Percentiles rank a stretch among this genome's conserved stretches.
Conservation (phyloP, 2,888 invertebrate genomes). For the Cactoblastis cactorum region DNA sequence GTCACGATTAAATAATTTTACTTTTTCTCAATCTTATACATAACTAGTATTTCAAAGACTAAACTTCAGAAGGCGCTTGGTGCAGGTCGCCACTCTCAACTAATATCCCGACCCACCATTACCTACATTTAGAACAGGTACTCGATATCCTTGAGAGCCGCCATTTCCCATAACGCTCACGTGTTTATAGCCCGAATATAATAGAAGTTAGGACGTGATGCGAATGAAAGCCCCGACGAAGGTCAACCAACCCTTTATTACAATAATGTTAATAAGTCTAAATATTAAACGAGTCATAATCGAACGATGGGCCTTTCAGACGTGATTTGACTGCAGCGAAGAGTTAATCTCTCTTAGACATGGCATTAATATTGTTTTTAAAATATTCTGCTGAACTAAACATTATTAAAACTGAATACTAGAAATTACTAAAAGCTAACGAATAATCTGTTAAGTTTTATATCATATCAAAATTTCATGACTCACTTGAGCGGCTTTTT, state of each 20-base stretch:
- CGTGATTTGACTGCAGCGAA: slow-evolving; percentile 18
- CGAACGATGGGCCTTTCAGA: slow-evolving; percentile 16
- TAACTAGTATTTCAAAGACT: no score
- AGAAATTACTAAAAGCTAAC: no score
- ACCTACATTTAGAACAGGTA: not conserved
- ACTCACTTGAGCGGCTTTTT: no score
- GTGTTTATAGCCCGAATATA: slow-evolving; percentile 1
- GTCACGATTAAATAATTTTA: no score
- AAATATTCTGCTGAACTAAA: no score
- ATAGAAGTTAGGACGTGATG: not conserved
- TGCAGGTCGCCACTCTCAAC: no score
- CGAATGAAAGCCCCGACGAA: not conserved
- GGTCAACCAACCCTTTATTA: slow-evolving; percentile 18
- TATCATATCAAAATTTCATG: no score
- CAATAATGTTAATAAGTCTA: slow-evolving; percentile 26
- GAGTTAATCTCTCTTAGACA: not conserved
- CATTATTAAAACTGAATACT: no score
- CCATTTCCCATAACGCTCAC: slow-evolving; percentile 2
- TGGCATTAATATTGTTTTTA: not conserved
- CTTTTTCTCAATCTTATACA: no score
- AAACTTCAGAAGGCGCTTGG: no score
- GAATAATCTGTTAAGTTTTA: no score
- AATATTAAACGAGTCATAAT: slow-evolving; percentile 29
- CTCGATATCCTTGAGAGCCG: not conserved
- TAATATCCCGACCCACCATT: no score